A percentile compares a stretch with the other conserved stretches of the same genome.
These are phyloP conservation scores for Anarsia innoxiella DNA, from an alignment of 2,888 invertebrate genomes.

Conservation along the genomic window DNA sequence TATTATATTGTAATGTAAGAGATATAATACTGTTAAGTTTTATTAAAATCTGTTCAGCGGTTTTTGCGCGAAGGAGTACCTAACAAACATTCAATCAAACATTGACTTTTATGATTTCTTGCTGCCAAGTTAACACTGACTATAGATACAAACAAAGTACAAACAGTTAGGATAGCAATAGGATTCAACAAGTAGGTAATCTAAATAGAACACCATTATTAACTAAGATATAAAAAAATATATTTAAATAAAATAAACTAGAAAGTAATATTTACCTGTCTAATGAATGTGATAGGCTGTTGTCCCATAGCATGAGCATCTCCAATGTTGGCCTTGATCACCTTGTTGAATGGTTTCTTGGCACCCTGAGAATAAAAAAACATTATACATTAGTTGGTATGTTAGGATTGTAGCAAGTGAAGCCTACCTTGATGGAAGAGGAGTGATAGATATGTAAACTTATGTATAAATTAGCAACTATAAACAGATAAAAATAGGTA, in stretches of 20 bases:
- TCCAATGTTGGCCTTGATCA: slow-evolving; percentile 96
- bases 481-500: background rate
- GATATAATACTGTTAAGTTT: no score
- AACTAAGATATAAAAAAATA: background rate
- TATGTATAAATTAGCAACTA: background rate
- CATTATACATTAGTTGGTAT: background rate
- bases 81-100: no score
- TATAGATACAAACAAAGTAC: background rate
- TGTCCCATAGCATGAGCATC: slow-evolving; percentile 99
- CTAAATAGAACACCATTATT: background rate
- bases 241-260: background rate
- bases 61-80: no score
- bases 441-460: background rate
- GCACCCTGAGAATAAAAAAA: slow-evolving; percentile 77
- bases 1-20: no score
- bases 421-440: background rate
- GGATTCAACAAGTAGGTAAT: background rate
- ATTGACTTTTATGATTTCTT: background rate
- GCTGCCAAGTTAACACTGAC: background rate
- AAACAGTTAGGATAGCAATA: background rate
- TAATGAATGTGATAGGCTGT: slow-evolving; percentile 92
- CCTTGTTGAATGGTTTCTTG: slow-evolving; percentile 90
- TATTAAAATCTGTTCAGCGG: no score
- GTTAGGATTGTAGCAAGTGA: background rate
- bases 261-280: slow-evolving; percentile 79